Percentiles rank a stretch among this genome's conserved stretches.
Conservation (phyloP, 1,140 invertebrate species). For the Andricus grossulariae region DNA sequence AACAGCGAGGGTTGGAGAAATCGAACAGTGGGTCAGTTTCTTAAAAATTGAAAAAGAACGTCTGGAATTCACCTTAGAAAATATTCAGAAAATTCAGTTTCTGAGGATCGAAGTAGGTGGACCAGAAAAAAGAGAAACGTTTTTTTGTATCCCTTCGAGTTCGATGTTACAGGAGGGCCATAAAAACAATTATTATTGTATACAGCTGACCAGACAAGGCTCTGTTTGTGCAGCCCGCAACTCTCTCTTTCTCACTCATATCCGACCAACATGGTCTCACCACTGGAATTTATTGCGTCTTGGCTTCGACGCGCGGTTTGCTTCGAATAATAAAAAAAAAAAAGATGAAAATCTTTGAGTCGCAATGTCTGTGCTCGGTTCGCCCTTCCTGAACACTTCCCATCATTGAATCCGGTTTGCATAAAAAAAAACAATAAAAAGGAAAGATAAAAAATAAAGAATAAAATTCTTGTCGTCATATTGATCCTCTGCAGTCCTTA, state of each 20-base stretch:
- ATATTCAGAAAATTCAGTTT: not conserved
- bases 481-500: too few relatives aligned
- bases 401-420: not conserved
- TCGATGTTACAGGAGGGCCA: slow-evolving; percentile 11
- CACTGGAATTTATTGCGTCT: slow-evolving; percentile 28
- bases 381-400: not conserved
- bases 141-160: slow-evolving; percentile 22
- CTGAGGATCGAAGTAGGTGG: not conserved
- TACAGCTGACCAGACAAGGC: slow-evolving; percentile 27
- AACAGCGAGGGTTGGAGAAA: not conserved
- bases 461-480: not conserved
- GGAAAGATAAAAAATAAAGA: not conserved
- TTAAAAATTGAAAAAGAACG: not conserved
- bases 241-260: not conserved
- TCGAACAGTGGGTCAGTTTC: slow-evolving; percentile 12
- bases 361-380: not conserved
- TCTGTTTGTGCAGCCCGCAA: slow-evolving; percentile 14
- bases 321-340: slow-evolving; percentile 25
- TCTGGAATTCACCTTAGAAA: not conserved
- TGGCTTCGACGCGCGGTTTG: slow-evolving; percentile 20
- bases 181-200: slow-evolving; percentile 32
- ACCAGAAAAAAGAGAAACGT: slow-evolving; percentile 7
- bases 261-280: slow-evolving; percentile 2
- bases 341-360: slow-evolving; percentile 1
- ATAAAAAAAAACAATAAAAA: not conserved